A percentile compares a stretch with the other conserved stretches of the same genome.
Evolutionary conservation across 2,888 invertebrate genomes (phyloP).

Genomic region (Drosophila kanekoi): DNA sequence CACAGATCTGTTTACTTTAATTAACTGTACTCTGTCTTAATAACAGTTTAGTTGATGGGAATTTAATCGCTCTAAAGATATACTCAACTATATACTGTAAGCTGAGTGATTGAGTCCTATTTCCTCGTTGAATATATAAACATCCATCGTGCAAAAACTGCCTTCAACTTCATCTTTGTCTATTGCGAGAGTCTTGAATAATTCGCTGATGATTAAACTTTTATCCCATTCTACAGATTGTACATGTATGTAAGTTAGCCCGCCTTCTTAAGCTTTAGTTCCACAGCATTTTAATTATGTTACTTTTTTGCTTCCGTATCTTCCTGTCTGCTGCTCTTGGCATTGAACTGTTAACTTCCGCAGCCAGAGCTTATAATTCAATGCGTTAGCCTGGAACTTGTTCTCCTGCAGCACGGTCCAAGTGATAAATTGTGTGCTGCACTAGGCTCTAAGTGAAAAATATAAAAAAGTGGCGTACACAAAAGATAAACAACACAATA

Average conservation of each 20-base stretch:
- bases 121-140: too few relatives aligned
- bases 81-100: too few relatives aligned
- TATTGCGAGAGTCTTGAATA: too few relatives aligned
- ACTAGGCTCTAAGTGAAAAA: slow-evolving; percentile 68
- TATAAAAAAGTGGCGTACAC: slow-evolving; percentile 49
- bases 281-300: slow-evolving; percentile 17
- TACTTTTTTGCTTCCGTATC: slow-evolving; percentile 1
- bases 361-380: slow-evolving; percentile 30
- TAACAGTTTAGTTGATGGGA: neutral
- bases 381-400: slow-evolving; percentile 32
- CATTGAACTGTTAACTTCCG: slow-evolving; percentile 50
- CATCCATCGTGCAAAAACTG: too few relatives aligned
- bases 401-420: slow-evolving; percentile 12
- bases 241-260: neutral
- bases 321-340: slow-evolving; percentile 31
- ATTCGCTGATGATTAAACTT: neutral
- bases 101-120: too few relatives aligned
- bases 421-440: slow-evolving; percentile 53
- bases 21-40: neutral
- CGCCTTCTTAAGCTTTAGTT: neutral
- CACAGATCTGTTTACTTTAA: neutral
- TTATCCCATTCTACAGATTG: neutral
- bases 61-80: too few relatives aligned
- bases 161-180: too few relatives aligned
- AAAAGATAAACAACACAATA: slow-evolving; percentile 69